phyloP scores from a whole-genome alignment of 1,140 invertebrate species.

The Orchesella cincta region DNA sequence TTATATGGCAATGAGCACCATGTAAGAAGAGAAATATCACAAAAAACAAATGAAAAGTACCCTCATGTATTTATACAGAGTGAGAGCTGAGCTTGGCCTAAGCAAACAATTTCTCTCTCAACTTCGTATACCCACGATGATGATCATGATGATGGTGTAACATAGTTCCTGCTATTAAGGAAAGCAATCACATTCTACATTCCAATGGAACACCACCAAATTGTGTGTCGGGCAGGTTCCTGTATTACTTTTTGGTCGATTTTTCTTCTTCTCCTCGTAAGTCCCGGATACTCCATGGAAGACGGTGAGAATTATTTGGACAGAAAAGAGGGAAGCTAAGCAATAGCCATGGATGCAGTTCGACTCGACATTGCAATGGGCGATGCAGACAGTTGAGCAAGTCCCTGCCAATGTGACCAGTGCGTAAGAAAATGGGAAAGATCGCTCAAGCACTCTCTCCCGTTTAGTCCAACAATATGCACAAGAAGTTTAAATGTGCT shows the following conservation, averaged over 20 bases:
- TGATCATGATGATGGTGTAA: not conserved
- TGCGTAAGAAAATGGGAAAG: no score
- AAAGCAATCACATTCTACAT: not conserved
- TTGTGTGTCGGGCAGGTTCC: not conserved
- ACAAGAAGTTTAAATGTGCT: not conserved
- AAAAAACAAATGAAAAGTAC: not conserved
- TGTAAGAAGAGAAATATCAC: not conserved
- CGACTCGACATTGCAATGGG: no score
- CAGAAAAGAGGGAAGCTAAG: no score
- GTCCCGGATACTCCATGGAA: not conserved
- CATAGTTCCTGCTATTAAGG: not conserved
- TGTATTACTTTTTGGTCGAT: not conserved
- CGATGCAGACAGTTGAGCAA: no score
- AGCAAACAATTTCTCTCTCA: not conserved
- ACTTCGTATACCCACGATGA: not conserved
- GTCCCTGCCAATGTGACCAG: no score
- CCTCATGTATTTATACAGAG: not conserved
- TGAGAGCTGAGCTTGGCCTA: not conserved
- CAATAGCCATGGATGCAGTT: no score
- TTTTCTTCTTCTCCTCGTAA: not conserved
- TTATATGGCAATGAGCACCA: slow-evolving; percentile 40
- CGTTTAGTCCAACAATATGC: no score
- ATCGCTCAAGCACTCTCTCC: no score
- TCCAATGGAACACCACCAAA: not conserved
- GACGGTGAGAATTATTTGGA: no score